These are phyloP conservation scores for Cinclus cinclus DNA, from an alignment of 2,113 vertebrate genomes.

Conservation along the genomic window DNA sequence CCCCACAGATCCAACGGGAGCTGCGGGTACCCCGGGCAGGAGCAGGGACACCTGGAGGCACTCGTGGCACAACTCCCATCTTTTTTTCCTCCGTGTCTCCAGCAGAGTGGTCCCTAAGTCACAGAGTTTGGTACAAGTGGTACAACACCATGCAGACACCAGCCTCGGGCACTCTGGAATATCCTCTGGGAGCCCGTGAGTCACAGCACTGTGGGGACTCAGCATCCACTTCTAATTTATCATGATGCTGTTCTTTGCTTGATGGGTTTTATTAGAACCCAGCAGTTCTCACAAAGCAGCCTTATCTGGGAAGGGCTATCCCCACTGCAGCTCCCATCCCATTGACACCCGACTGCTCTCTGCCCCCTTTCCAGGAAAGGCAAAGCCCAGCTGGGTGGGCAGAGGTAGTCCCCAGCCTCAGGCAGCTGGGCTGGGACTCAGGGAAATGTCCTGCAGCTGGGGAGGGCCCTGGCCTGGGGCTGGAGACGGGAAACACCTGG, in stretches of 20 bases:
- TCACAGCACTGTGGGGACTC: not conserved
- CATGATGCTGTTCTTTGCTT: not conserved
- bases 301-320: not conserved
- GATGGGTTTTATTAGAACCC: not conserved
- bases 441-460: not conserved
- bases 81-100: not conserved
- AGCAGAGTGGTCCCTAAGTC: not conserved
- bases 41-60: not conserved
- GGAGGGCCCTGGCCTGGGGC: not conserved
- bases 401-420: not conserved
- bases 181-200: not conserved
- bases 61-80: not conserved
- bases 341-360: fast-evolving
- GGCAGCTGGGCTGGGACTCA: not conserved
- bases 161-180: not conserved
- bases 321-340: not conserved
- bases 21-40: not conserved
- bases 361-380: not conserved
- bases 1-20: not conserved
- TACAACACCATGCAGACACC: not conserved
- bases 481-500: not conserved
- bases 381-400: not conserved
- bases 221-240: not conserved
- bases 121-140: not conserved
- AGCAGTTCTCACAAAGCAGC: not conserved